A percentile compares a stretch with the other conserved stretches of the same genome.
Conservation (phyloP, 1,140 invertebrate genomes). For the Ectropis grisescens region DNA sequence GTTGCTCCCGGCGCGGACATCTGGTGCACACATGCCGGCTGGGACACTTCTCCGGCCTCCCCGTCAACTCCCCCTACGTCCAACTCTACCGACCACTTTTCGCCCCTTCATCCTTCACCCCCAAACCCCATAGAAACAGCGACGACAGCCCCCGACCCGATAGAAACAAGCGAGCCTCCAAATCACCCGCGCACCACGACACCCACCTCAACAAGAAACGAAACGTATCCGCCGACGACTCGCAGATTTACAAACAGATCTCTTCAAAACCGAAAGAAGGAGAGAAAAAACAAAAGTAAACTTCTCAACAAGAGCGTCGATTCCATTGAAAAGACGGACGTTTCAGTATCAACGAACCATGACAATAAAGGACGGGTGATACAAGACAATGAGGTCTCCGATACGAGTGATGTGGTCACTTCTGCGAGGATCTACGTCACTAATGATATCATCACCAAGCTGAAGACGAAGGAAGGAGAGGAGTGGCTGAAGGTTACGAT, state of each 20-base stretch:
- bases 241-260: slow-evolving; percentile 13
- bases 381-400: slow-evolving; percentile 55
- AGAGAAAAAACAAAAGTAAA: slow-evolving; percentile 11
- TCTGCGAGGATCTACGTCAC: slow-evolving; percentile 61
- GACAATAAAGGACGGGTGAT: slow-evolving; percentile 52
- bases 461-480: slow-evolving; percentile 55
- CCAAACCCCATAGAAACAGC: slow-evolving; percentile 5
- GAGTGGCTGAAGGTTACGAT: slow-evolving; percentile 41
- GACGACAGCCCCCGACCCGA: slow-evolving; percentile 11
- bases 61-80: slow-evolving; percentile 48
- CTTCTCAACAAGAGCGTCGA: slow-evolving; percentile 24
- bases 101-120: slow-evolving; percentile 8
- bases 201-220: slow-evolving; percentile 39
- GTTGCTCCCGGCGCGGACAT: slow-evolving; percentile 75
- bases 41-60: slow-evolving; percentile 42
- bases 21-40: slow-evolving; percentile 69
- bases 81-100: slow-evolving; percentile 36
- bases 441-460: slow-evolving; percentile 49
- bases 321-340: slow-evolving; percentile 33
- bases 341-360: slow-evolving; percentile 30
- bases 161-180: slow-evolving; percentile 39
- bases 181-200: slow-evolving; percentile 39
- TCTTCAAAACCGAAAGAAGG: slow-evolving; percentile 19
- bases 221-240: slow-evolving; percentile 21
- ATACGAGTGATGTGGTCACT: slow-evolving; percentile 46